Percentiles rank a stretch among this genome's conserved stretches.
These are phyloP conservation scores for Salpingus planirostris DNA, from an alignment of 2,888 invertebrate species.

Conservation along the genomic window DNA sequence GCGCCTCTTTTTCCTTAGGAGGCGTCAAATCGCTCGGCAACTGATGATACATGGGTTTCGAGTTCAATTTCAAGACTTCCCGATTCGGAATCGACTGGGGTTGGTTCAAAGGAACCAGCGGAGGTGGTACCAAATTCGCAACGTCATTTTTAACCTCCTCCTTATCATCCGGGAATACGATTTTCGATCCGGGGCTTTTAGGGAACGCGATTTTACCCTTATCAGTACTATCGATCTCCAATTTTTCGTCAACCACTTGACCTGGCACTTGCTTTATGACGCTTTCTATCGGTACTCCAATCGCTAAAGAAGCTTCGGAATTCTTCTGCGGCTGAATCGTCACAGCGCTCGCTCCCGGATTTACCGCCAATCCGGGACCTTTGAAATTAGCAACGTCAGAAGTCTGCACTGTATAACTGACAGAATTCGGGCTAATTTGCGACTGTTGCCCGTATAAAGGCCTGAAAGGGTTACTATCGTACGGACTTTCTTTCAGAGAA, in stretches of 20 bases:
- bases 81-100: constrained; percentile 22
- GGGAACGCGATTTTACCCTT: constrained; percentile 28
- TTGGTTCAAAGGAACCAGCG: constrained; percentile 2
- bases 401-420: constrained; percentile 17
- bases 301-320: constrained; percentile 38
- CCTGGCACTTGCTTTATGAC: constrained; percentile 33
- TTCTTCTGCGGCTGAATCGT: constrained; percentile 38
- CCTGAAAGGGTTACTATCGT: constrained; percentile 35
- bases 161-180: constrained; percentile 36
- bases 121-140: constrained; percentile 18
- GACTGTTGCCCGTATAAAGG: constrained; percentile 28
- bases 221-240: constrained; percentile 26
- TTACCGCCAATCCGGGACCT: constrained; percentile 14
- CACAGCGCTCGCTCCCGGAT: constrained; percentile 29
- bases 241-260: constrained; percentile 38
- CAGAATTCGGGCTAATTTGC: constrained; percentile 13
- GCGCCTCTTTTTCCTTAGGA: constrained; percentile 33
- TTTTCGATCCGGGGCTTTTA: constrained; percentile 27
- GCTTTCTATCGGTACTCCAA: constrained; percentile 35
- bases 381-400: constrained; percentile 10
- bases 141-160: constrained; percentile 21
- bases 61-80: constrained; percentile 36
- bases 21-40: constrained; percentile 43
- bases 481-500: constrained; percentile 46
- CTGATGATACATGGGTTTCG: constrained; percentile 41